These are phyloP conservation scores for Drosophila paramelanica DNA, from an alignment of 2,888 invertebrate species.

Conservation along the genomic window DNA sequence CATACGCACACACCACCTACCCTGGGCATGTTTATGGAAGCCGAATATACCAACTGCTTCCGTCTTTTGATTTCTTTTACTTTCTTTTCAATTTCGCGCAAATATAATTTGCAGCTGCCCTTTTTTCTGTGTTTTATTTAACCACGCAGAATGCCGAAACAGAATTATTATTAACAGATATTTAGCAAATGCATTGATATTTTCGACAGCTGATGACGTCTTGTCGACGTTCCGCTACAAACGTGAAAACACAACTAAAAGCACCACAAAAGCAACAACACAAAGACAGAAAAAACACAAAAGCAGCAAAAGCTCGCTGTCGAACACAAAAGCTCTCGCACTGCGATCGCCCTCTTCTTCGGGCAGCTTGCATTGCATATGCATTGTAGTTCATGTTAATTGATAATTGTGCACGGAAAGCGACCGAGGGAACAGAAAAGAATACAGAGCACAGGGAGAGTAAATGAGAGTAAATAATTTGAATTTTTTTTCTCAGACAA, in stretches of 20 bases:
- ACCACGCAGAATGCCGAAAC: slow-evolving; percentile 20
- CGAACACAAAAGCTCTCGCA: slow-evolving; percentile 41
- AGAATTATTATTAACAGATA: slow-evolving; percentile 13
- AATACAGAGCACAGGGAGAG: slow-evolving; percentile 2
- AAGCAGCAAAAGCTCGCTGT: slow-evolving; percentile 36
- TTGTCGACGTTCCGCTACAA: slow-evolving; percentile 54
- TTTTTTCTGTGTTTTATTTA: not conserved
- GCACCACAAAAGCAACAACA: slow-evolving; percentile 53
- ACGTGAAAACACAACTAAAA: slow-evolving; percentile 66
- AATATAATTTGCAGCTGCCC: slow-evolving; percentile 12
- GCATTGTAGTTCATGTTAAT: slow-evolving; percentile 24
- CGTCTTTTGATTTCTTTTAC: slow-evolving; percentile 27
- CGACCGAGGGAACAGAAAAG: not conserved
- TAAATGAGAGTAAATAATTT: slow-evolving; percentile 3
- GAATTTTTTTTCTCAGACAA: slow-evolving; percentile 8
- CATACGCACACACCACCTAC: slow-evolving; percentile 53
- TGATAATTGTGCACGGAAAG: slow-evolving; percentile 27
- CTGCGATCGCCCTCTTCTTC: slow-evolving; percentile 45
- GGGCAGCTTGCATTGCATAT: slow-evolving; percentile 32
- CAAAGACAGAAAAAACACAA: slow-evolving; percentile 19
- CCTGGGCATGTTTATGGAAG: slow-evolving; percentile 66
- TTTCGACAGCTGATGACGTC: slow-evolving; percentile 38
- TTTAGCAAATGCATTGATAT: slow-evolving; percentile 34
- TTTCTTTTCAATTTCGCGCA: slow-evolving; percentile 24
- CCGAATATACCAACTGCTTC: slow-evolving; percentile 39